Evolutionary conservation across 2,113 vertebrate genomes (phyloP), one percentile per base, ranked within the genome.

Genomic region (Alligator mississippiensis): DNA sequence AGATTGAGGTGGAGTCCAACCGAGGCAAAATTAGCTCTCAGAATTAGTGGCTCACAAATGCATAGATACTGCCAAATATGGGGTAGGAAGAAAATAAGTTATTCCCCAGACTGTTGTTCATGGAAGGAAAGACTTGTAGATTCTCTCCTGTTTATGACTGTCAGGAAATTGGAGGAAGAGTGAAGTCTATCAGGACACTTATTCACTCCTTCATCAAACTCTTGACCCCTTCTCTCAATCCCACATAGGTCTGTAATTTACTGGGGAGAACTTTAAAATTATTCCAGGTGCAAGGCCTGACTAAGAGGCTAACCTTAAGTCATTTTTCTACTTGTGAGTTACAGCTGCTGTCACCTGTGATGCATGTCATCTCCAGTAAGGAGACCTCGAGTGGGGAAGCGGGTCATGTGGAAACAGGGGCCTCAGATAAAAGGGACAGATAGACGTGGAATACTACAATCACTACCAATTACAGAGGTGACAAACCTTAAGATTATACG

Each of bases 61-160:
- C 77, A 24, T 0, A 0, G 25, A 21, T 30, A 89, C 77, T 59
- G 15, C 4, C 7, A 1, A 47, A 38, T 25, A 4, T 57, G 1
- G 3, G 28, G 18, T 47, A 47, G 47, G 6, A 47, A 47, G 47
- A 47, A 47, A 47, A 47, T 47, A 38, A 38, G 47, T 47, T 47
- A 47, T 47, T 47, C 34, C 70, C 22, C 22, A 74, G 47, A 74
- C 38, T 3, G 6, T 11, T 38, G 34, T 74, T 38, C 22, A 47
- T 13, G 34, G 22, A 19, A 74, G 70, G 47, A 55, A 57, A 85
- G 80, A 83, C 90, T 94, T 80, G 85, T 38, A 78, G 91, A 79
- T 24, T 24, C 0, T 2, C 83, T 94, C 2, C 47, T 77, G 11
- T n/a, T 84, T 63, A n/a, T 14, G 86, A 85, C 61, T 28, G 25